Base-by-base conservation (phyloP, 2,113 vertebrate species). In the Ellobius talpinus region DNA sequence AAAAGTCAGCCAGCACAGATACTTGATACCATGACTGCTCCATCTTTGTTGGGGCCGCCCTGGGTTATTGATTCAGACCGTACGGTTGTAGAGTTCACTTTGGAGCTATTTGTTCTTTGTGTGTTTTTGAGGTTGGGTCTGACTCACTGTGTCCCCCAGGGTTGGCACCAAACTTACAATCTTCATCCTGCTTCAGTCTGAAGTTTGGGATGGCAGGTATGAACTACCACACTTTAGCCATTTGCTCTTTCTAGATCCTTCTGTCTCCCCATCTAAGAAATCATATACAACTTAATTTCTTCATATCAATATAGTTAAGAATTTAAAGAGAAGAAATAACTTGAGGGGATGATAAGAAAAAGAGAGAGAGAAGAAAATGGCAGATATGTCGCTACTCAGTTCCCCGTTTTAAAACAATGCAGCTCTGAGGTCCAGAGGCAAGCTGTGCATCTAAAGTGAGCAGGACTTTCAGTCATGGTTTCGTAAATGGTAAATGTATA, bases 291-390 rank as follows among this genome's bases (percentile, higher is more conserved):
- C 36, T 42, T 87, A 72, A 72, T n/a, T 26, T 65, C 58, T 29
- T 77, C 66, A 42, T 45, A 39, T 31, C 73, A 47, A 16, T 73
- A 45, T 74, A 78, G 4, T 72, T 55, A 74, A 33, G 36, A 12
- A 89, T 33, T 85, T 85, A 93, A 91, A 65, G 55, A 68, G 7
- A 88, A 72, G 45, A 90, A 90, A 77, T 93, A 86, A 66, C 52
- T 68, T 13, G 42, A 86, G 68, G 61, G 19, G 42, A n/a, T 17
- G 8, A 45, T 55, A 9, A 70, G 52, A 72, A 76, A 73, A 86
- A 52, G 74, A 31, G 85, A 77, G n/a, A 86, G 10, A 31, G 23
- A 33, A 70, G 36, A 76, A 17, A 79, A 79, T 5, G 85, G 13
- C 19, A 88, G 72, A 76, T 61, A 17, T 3, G 5, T 13, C 42